phyloP scores from a whole-genome alignment of 2,888 invertebrate genomes.

The Melinaea marsaeus region DNA sequence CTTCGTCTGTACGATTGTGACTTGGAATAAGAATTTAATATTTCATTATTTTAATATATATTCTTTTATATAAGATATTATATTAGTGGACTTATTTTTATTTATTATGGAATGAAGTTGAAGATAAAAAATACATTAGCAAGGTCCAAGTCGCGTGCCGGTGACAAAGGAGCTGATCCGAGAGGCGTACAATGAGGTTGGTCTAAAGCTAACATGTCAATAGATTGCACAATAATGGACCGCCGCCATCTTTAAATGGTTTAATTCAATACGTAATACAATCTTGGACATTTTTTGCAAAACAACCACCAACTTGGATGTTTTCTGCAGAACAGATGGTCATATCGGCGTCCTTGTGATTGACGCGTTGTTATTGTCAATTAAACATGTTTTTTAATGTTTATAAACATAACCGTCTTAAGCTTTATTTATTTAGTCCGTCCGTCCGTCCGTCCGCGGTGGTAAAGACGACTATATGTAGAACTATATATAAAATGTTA shows the following conservation, averaged over 20 bases:
- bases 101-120: no score
- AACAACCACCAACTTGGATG: conserved; percentile 3
- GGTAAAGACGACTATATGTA: no score
- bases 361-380: neutral
- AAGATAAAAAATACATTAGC: neutral
- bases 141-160: conserved; percentile 25
- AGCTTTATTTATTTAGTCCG: no score
- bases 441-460: no score
- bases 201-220: conserved; percentile 68
- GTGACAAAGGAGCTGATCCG: conserved; percentile 19
- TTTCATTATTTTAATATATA: no score
- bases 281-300: conserved; percentile 8
- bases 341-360: conserved; percentile 1
- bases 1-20: no score
- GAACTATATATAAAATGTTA: no score
- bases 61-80: no score
- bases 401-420: no score
- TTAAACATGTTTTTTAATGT: no score
- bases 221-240: conserved; percentile 63
- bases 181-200: conserved; percentile 41
- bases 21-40: no score
- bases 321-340: conserved; percentile 4
- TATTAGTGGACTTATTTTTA: no score
- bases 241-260: conserved; percentile 49
- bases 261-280: conserved; percentile 4